phyloP scores from a whole-genome alignment of 2,113 vertebrate species.

The Dipodomys spectabilis region DNA sequence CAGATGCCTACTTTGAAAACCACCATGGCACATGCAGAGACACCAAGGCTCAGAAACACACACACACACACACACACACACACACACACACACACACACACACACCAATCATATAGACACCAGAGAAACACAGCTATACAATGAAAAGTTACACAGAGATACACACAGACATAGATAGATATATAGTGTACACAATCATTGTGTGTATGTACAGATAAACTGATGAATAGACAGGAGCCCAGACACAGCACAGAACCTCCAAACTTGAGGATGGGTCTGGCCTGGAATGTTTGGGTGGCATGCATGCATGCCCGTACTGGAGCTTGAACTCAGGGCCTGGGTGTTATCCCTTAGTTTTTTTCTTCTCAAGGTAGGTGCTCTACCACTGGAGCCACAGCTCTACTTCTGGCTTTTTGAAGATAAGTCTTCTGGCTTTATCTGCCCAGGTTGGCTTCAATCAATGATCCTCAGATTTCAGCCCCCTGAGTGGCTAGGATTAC shows the following conservation, averaged over 20 bases:
- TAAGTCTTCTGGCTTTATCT: too few relatives aligned
- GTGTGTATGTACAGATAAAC: fast-evolving
- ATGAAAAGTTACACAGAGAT: not conserved
- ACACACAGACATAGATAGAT: not conserved
- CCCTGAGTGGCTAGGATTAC: too few relatives aligned
- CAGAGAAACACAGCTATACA: not conserved
- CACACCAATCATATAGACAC: not conserved
- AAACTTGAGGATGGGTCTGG: not conserved
- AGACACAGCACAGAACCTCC: fast-evolving
- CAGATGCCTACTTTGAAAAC: not conserved
- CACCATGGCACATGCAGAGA: not conserved
- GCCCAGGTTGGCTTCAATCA: too few relatives aligned
- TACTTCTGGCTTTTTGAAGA: too few relatives aligned
- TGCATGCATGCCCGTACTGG: too few relatives aligned
- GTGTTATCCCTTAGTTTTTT: too few relatives aligned
- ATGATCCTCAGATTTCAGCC: too few relatives aligned
- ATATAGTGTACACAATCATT: too few relatives aligned
- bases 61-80: not conserved
- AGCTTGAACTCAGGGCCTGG: too few relatives aligned
- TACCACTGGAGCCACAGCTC: too few relatives aligned
- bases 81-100: not conserved
- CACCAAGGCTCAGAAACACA: not conserved
- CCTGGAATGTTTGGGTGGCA: not conserved
- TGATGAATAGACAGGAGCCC: not conserved
- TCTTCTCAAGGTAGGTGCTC: too few relatives aligned